Conservation (phyloP, 2,888 invertebrate genomes). For the Spodoptera picta region DNA sequence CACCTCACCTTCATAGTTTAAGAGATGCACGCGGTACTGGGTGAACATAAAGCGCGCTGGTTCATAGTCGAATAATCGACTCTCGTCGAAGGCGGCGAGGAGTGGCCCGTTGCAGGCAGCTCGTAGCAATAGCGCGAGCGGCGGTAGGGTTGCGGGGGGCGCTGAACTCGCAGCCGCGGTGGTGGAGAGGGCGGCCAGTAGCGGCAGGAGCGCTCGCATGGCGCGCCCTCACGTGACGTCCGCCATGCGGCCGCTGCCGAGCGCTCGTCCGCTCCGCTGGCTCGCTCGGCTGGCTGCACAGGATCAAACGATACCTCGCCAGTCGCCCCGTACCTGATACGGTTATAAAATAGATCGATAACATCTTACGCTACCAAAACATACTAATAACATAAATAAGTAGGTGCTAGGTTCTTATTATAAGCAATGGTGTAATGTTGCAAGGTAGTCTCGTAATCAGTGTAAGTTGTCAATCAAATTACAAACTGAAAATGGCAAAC, state of each 20-base stretch:
- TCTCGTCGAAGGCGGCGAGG: constrained; percentile 54
- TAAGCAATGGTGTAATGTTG: too few species aligned
- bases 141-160: constrained; percentile 5
- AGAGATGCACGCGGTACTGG: constrained; percentile 40
- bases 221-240: constrained; percentile 65
- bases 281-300: constrained; percentile 61
- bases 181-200: constrained; percentile 61
- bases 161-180: constrained; percentile 39
- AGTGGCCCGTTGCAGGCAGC: constrained; percentile 64
- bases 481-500: too few species aligned
- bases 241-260: constrained; percentile 60
- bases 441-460: too few species aligned
- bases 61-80: constrained; percentile 44
- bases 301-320: constrained; percentile 65
- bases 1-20: constrained; percentile 63
- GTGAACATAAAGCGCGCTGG: constrained; percentile 35
- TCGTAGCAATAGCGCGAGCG: constrained; percentile 68
- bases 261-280: constrained; percentile 56
- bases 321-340: constrained; percentile 29
- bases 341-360: constrained; percentile 40
- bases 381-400: neutral
- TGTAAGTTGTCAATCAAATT: too few species aligned
- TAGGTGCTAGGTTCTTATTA: neutral
- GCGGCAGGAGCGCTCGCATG: constrained; percentile 71
- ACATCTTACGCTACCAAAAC: neutral